phyloP scores from a whole-genome alignment of 1,140 invertebrate genomes.

The Ruditapes philippinarum region DNA sequence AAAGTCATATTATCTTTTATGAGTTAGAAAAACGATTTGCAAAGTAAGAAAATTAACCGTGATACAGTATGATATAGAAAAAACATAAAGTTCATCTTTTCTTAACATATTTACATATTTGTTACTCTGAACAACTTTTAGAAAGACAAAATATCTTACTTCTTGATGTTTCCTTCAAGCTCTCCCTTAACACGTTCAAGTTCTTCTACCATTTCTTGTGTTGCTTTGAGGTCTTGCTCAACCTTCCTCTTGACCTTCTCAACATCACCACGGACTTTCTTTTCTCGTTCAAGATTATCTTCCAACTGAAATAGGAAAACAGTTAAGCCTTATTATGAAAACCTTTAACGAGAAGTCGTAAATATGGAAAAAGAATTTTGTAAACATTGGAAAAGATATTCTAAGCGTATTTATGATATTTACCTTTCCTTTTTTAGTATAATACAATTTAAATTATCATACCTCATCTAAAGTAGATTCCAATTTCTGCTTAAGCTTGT shows the following conservation, averaged over 20 bases:
- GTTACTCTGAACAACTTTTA: too few species aligned
- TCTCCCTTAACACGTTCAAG: conserved; percentile 99
- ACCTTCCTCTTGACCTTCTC: conserved; percentile 97
- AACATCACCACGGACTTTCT: conserved; percentile 98
- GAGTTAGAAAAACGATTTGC: too few species aligned
- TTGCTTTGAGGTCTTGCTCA: conserved; percentile 98
- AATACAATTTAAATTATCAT: background rate
- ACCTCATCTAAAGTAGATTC: conserved; percentile 98
- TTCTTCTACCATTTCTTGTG: conserved; percentile 98
- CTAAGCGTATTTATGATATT: background rate
- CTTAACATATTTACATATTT: background rate
- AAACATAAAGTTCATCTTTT: background rate
- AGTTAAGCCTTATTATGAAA: too few species aligned
- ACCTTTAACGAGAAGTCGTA: too few species aligned
- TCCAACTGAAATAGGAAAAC: too few species aligned
- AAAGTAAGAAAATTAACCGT: too few species aligned
- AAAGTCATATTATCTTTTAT: too few species aligned
- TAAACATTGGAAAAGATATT: background rate
- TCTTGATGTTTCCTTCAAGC: conserved; percentile 92
- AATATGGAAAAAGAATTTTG: background rate
- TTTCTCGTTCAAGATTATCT: conserved; percentile 98
- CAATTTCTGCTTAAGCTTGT: conserved; percentile 99
- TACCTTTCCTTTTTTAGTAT: background rate
- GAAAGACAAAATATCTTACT: conserved; percentile 68
- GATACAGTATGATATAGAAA: background rate